phyloP scores from a whole-genome alignment of 1,140 invertebrate species.

The Panonychus citri region DNA sequence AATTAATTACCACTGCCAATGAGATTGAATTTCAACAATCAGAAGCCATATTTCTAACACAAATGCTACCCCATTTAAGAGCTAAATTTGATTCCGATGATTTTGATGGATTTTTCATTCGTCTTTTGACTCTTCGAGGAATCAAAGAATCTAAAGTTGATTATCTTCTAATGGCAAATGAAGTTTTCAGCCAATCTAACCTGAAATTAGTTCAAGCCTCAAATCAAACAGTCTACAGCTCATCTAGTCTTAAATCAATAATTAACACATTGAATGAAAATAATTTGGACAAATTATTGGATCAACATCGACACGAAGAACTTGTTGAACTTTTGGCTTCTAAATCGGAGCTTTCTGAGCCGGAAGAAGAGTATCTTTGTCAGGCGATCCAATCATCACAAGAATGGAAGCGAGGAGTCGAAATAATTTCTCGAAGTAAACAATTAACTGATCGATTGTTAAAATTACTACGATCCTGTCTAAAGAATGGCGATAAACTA shows the following conservation, averaged over 20 bases:
- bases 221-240: slow-evolving; percentile 5
- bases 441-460: slow-evolving; percentile 1
- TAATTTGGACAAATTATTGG: background rate
- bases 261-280: slow-evolving; percentile 1
- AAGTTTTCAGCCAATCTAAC: background rate
- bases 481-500: background rate
- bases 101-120: slow-evolving; percentile 4
- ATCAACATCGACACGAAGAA: slow-evolving; percentile 7
- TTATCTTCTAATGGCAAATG: background rate
- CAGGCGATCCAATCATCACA: slow-evolving; percentile 4
- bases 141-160: slow-evolving; percentile 5
- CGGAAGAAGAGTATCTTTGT: slow-evolving; percentile 3
- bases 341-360: slow-evolving; percentile 4
- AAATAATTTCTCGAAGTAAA: slow-evolving; percentile 4
- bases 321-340: slow-evolving; percentile 5
- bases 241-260: slow-evolving; percentile 2
- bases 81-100: background rate
- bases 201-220: background rate
- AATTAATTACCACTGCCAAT: slow-evolving; percentile 4
- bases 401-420: slow-evolving; percentile 10
- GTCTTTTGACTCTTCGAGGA: slow-evolving; percentile 6
- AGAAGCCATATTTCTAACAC: slow-evolving; percentile 4
- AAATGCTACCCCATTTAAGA: background rate
- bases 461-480: background rate
- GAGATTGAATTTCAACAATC: slow-evolving; percentile 5